Conservation (phyloP, 2,888 invertebrate genomes). For the Coenonympha glycerion region DNA sequence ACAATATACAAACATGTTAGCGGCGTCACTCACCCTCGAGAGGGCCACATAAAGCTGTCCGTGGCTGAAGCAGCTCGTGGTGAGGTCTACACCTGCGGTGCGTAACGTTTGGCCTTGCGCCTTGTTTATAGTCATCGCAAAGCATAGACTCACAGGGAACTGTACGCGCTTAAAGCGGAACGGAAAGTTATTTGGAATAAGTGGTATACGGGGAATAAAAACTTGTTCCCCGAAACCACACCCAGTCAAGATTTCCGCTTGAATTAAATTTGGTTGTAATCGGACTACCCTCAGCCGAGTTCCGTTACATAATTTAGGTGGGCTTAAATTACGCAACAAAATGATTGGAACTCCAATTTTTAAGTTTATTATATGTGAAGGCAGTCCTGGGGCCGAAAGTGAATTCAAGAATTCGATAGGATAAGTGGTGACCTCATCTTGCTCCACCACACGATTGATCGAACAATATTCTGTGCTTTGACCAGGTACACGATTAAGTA, state of each 20-base stretch:
- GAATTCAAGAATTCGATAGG: constrained; percentile 21
- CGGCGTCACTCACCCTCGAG: constrained; percentile 4
- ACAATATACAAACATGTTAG: not conserved
- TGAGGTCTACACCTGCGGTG: constrained; percentile 7
- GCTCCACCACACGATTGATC: constrained; percentile 17
- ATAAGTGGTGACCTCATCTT: constrained; percentile 11
- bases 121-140: constrained; percentile 21
- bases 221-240: constrained; percentile 22
- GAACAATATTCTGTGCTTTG: constrained; percentile 33
- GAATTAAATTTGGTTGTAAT: constrained; percentile 18
- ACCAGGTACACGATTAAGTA: not conserved
- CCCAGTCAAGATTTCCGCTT: constrained; percentile 28
- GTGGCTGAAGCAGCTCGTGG: constrained; percentile 7
- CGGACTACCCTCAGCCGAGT: constrained; percentile 12
- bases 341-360: constrained; percentile 20
- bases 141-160: constrained; percentile 21
- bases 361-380: constrained; percentile 13
- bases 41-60: constrained; percentile 17
- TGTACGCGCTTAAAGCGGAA: constrained; percentile 21
- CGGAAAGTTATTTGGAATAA: constrained; percentile 24
- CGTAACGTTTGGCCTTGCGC: constrained; percentile 17
- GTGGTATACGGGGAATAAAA: constrained; percentile 21
- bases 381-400: constrained; percentile 6
- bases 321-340: constrained; percentile 17
- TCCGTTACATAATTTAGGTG: constrained; percentile 23